Percentiles rank a stretch among this genome's conserved stretches.
Conservation (phyloP, 2,113 vertebrate species). For the Panthera leo region DNA sequence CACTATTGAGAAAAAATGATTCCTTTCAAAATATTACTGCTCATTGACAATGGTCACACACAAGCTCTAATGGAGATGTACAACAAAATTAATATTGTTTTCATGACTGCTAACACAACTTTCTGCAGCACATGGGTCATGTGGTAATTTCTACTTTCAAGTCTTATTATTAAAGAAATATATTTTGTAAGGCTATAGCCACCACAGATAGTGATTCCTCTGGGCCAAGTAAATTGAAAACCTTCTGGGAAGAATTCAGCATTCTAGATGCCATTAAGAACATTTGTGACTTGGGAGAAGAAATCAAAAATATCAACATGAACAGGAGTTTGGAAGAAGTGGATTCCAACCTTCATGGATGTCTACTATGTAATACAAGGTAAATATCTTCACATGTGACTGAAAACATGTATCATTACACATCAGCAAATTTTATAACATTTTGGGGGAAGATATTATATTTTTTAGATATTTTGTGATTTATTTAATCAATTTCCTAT, state of each 20-base stretch:
- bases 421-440: neutral
- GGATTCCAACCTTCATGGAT: neutral
- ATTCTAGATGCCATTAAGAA: neutral
- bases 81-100: neutral
- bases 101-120: neutral
- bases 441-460: neutral
- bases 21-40: neutral
- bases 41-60: neutral
- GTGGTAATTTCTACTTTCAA: neutral
- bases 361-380: neutral
- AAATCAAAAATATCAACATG: neutral
- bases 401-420: neutral
- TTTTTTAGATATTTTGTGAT: neutral
- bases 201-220: neutral
- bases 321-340: neutral
- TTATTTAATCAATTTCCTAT: neutral
- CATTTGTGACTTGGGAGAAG: neutral
- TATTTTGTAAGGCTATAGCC: neutral
- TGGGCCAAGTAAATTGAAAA: neutral
- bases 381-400: neutral
- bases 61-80: neutral
- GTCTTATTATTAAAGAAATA: neutral
- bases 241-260: neutral
- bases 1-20: neutral
- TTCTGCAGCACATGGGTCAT: neutral